Evolutionary conservation across 2,797 vertebrate genomes (phyloP), one percentile per base, ranked within the genome.

Genomic region (Cyclura pinguis): DNA sequence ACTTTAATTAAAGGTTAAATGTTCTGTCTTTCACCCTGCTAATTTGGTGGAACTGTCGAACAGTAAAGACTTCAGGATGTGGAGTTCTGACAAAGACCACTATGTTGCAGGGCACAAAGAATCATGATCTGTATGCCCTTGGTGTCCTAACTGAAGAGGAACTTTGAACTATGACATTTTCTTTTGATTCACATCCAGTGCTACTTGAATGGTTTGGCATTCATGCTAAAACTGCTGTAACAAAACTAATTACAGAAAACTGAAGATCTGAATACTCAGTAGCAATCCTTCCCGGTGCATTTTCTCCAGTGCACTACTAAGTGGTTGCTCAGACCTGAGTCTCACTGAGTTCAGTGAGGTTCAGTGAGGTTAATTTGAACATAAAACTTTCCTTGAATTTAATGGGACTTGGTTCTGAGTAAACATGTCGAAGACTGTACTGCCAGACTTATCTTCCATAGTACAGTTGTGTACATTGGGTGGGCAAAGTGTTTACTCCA

Each of bases 211-310:
- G 72, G 10, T 83, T 82, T 47, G n/a, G 6, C 27, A 77, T 89
- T 89, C 59, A 85, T 47, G 78, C 32, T 38, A 35, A 69, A 69
- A 52, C 74, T 89, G n/a, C n/a, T 85, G 24, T 69, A 57, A 89
- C 59, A 85, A 74, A 69, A 72, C 18, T 47, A 5, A n/a, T 24
- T 62, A 78, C 13, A 84, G 59, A 82, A 89, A 89, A 67, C 42
- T 27, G 32, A 67, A 77, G 20, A 38, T 78, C 38, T 47, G 4
- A 86, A 14, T 55, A 24, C 35, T 52, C 1, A 20, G 42, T 13
- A n/a, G 57, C 74, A 78, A 24, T 67, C 10, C n/a, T 1, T 42
- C 22, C 62, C 38, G 22, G 27, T 57, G 29, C 73, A 59, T 72
- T 2, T 85, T 62, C 22, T 86, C 22, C 52, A 57, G 6, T 86